These are phyloP conservation scores for Pantala flavescens DNA, from an alignment of 1,140 invertebrate genomes.

Conservation along the genomic window DNA sequence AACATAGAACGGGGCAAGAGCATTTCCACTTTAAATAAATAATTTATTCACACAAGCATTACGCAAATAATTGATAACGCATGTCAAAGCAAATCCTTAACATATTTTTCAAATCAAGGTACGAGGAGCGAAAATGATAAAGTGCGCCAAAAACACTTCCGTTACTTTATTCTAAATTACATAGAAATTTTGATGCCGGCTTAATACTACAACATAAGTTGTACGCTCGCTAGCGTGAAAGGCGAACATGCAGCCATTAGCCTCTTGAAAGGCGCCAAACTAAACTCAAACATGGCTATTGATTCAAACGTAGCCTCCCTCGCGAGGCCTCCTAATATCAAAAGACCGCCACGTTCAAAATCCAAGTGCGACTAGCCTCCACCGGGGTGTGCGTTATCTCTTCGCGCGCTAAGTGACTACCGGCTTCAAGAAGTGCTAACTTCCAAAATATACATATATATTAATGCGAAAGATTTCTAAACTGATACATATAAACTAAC, in stretches of 20 bases:
- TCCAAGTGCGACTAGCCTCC: constrained; percentile 22
- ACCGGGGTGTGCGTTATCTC: constrained; percentile 1
- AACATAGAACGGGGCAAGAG: too few relatives aligned
- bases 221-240: neutral
- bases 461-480: neutral
- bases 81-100: too few relatives aligned
- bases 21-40: too few relatives aligned
- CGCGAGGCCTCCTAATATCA: constrained; percentile 15
- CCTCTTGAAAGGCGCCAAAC: constrained; percentile 20
- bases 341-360: constrained; percentile 27
- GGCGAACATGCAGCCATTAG: constrained; percentile 18
- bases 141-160: too few relatives aligned
- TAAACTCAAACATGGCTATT: constrained; percentile 22
- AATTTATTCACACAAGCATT: too few relatives aligned
- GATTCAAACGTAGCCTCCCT: constrained; percentile 25
- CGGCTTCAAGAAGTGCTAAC: neutral
- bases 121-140: too few relatives aligned
- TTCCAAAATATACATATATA: neutral
- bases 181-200: neutral
- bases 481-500: neutral
- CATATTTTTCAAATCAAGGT: too few relatives aligned
- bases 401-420: constrained; percentile 11
- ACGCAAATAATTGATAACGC: too few relatives aligned
- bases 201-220: neutral
- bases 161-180: too few relatives aligned